Evolutionary conservation across 2,113 vertebrate species (phyloP), one percentile per base, ranked within the genome.

Genomic region (Neolamprologus modestus): DNA sequence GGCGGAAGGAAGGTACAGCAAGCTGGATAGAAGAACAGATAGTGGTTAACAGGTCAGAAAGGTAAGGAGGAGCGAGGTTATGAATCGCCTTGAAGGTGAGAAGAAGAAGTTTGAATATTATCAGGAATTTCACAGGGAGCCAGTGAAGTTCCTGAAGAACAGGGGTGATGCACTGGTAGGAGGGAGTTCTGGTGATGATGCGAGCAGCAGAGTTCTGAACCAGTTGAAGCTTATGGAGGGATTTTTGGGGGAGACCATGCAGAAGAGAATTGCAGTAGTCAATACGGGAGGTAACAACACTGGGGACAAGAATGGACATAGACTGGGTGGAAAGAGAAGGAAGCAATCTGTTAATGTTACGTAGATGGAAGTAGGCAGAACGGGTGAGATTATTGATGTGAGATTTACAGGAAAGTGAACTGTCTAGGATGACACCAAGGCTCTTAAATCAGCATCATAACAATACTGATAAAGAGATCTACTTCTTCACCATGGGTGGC

Each of bases 401-500:
- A 53, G 52, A 53, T 53, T 53, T 53, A 53, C 3, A 53, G 9
- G 9, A 53, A 53, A 53, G 52, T 53, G 52, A 53, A 53, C 52
- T 53, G 52, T 53, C 19, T 53, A 21, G 52, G 19, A 53, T 53
- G 19, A 53, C 52, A 53, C 52, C 52, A 53, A 53, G 52, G 52
- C 52, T 53, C 19, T 53, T 53, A 53, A 71, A 76, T 28, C 16
- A 50, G 59, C 63, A 33, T 76, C 63, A 92, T 78, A 84, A 91
- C 91, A 90, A 92, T 84, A 17, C 28, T 88, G 76, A 93, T 91
- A 68, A 88, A 93, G 71, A 52, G 87, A 76, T 78, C 84, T 84
- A 54, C 88, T 87, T 88, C 24, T 47, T 88, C 53, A 55, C 88
- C 83, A 55, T 40, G 17, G 88, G 84, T 81, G 50, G 82, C 87